Evolutionary conservation across 2,797 vertebrate species (phyloP).

Genomic region (Myoxocephalus aenaeus): DNA sequence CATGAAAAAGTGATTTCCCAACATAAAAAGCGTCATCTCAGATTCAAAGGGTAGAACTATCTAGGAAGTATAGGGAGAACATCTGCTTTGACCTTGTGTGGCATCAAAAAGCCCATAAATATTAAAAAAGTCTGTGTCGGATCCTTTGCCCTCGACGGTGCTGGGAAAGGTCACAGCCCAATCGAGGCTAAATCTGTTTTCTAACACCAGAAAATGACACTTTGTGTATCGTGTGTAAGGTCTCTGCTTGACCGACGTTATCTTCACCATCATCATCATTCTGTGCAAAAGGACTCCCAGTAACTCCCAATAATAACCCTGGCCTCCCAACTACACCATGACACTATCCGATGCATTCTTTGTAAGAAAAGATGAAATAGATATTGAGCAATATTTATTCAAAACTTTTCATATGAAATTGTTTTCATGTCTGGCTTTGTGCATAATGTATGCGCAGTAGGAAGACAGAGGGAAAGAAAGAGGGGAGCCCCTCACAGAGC

Average conservation of each 20-base stretch:
- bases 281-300: constrained; percentile 41
- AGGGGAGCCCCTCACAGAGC: constrained; percentile 10
- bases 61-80: constrained; percentile 72
- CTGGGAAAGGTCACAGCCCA: constrained; percentile 77
- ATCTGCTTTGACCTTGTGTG: constrained; percentile 82
- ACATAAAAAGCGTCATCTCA: constrained; percentile 65
- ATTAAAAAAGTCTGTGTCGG: constrained; percentile 76
- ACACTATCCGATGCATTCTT: constrained; percentile 15
- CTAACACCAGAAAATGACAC: constrained; percentile 67
- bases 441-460: constrained; percentile 30
- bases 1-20: constrained; percentile 74
- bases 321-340: constrained; percentile 8
- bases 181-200: constrained; percentile 77
- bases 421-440: constrained; percentile 21
- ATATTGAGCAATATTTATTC: constrained; percentile 22
- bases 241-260: constrained; percentile 54
- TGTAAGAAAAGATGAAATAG: constrained; percentile 19
- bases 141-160: constrained; percentile 70
- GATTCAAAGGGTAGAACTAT: constrained; percentile 74
- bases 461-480: constrained; percentile 17
- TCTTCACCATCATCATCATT: constrained; percentile 61
- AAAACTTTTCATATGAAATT: constrained; percentile 6
- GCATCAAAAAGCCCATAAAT: constrained; percentile 83
- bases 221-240: constrained; percentile 50
- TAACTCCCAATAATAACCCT: background rate